Evolutionary conservation across 2,888 invertebrate genomes (phyloP), one percentile per base, ranked within the genome.

Genomic region (Himalopsyche kuldschensis): DNA sequence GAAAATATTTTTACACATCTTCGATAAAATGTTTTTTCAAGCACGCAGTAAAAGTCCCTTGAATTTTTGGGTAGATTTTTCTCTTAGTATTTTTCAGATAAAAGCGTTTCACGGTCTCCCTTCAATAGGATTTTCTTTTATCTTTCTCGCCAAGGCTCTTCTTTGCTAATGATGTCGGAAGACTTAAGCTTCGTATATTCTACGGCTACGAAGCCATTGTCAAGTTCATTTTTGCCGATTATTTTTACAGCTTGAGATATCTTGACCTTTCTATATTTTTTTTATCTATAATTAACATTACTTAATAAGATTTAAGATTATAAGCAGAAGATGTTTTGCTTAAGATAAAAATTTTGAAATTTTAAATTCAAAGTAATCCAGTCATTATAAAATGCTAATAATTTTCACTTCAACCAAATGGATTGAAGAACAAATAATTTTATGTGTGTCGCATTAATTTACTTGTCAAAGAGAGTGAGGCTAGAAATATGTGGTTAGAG

Each of bases 41-140:
- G 69, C 69, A 69, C 69, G 69, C 69, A 69, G 69, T 55, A 24
- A 55, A 55, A 55, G n/a, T 69, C 69, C 69, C 69, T 69, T 69
- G 69, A 69, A 69, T 30, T 30, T 30, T 11, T 69, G 69, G 69
- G 69, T 69, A 69, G 69, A 15, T 69, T 69, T 41, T 69, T 69
- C 69, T 69, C 69, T 69, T 35, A 35, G 78, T 30, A 46, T 30
- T 47, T 30, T 78, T 46, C 46, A 47, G 78, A 78, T 78, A 78
- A 78, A 78, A 78, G 78, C 78, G 46, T 78, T 78, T 78, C 78
- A 78, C 78, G 78, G 78, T 78, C 41, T 46, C 41, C 78, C 47
- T 78, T 46, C 78, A 47, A 41, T 46, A 78, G 46, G 47, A 78
- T 78, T 78, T 78, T 78, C 78, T 78, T 78, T 78, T 78, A 78